Base-by-base conservation (phyloP, 2,113 vertebrate genomes). In the Hemichromis elongatus region DNA sequence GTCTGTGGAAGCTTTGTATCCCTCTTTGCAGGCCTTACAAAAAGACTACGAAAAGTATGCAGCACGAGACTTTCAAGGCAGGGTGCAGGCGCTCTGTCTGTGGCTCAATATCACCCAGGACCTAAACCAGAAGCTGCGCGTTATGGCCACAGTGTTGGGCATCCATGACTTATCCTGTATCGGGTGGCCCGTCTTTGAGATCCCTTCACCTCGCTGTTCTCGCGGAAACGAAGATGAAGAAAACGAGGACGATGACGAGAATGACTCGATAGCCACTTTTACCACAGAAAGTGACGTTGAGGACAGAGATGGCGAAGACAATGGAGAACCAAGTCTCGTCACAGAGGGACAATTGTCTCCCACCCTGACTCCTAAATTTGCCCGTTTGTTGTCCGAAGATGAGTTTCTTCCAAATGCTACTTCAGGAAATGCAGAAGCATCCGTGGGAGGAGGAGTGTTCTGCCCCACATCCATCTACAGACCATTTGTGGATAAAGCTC, bases 41-140 rank as follows among this genome's bases (percentile, higher is more conserved):
- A 98, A 96, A 95, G 98, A 99, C 95, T 99, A 99, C 2, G 98
- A 99, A 59, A 98, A 98, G 55, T 99, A 99, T 53, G 98, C 98
- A 47, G 99, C 97, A 5, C 97, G 95, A 66, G 98, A 99, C 95
- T 99, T 99, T 93, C 98, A 99, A 94, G 97, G 98, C 96, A 97
- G 98, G 85, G 97, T 99, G 98, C 98, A 99, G 98, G 98, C 99
- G 4, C 99, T 99, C 96, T 99, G 99, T 90, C 92, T 99, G 75
- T 99, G 99, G 99, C 92, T 99, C 37, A 99, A 99, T 89, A 98
- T 99, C 94, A 99, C 99, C 6, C 98, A 99, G 95, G 99, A 99
- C 94, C 95, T 99, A 90, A 99, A 99, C 90, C 99, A 99, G 96
- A 99, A 99, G 90, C 92, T 99, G 90, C 96, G 97, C 26, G 98